Percentiles rank a stretch among this genome's conserved stretches.
phyloP scores from a whole-genome alignment of 1,140 invertebrate species.

The Calliphora vicina region DNA sequence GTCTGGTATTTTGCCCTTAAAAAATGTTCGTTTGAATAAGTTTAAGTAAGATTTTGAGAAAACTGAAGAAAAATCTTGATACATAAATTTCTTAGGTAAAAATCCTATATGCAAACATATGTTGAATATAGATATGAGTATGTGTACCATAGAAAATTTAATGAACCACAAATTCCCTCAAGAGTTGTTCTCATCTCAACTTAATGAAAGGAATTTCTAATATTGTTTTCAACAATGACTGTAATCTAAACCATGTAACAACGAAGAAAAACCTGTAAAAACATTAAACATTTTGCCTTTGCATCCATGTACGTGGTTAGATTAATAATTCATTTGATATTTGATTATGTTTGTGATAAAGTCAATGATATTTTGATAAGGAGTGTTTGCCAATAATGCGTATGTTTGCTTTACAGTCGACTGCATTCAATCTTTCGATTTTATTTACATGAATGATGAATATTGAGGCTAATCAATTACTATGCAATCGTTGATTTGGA shows the following conservation, averaged over 20 bases:
- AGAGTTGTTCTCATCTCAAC: not conserved
- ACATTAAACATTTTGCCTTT: not conserved
- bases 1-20: not conserved
- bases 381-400: not conserved
- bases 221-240: not conserved
- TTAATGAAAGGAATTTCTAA: not conserved
- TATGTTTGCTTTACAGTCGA: not conserved
- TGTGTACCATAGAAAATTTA: not conserved
- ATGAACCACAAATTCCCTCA: not conserved
- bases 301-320: not conserved
- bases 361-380: not conserved
- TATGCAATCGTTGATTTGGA: no score
- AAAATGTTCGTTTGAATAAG: not conserved
- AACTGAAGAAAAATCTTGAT: not conserved
- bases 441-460: no score
- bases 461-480: no score
- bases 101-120: not conserved
- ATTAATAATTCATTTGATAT: not conserved
- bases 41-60: not conserved
- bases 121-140: not conserved
- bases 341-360: no score
- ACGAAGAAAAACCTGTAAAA: not conserved
- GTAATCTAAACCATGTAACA: slow-evolving; percentile 2
- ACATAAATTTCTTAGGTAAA: not conserved
- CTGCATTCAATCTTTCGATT: not conserved